phyloP scores from a whole-genome alignment of 2,113 vertebrate genomes.

The Burhinus bistriatus region DNA sequence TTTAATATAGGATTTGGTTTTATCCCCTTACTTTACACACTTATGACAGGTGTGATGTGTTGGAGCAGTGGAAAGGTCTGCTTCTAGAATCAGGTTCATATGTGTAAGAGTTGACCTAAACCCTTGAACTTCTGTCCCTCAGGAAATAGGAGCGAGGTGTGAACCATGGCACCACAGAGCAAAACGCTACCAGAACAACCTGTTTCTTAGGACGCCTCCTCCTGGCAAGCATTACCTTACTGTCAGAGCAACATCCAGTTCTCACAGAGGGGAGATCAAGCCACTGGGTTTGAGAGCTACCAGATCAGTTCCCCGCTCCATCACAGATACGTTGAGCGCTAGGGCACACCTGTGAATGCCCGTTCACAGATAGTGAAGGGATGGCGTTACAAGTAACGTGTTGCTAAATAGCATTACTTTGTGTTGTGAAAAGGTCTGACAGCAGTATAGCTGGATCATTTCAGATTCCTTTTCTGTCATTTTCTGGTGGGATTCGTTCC shows the following conservation, averaged over 20 bases:
- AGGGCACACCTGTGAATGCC: too few species aligned
- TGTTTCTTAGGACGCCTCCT: neutral
- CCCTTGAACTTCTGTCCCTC: neutral
- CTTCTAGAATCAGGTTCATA: neutral
- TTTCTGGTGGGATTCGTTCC: neutral
- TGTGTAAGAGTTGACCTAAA: neutral
- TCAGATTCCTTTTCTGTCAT: neutral
- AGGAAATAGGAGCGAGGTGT: neutral
- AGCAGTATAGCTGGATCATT: neutral
- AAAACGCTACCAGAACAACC: neutral
- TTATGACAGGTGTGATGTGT: neutral
- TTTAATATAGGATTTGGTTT: neutral
- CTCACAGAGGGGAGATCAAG: neutral
- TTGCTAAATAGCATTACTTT: neutral
- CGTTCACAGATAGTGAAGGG: neutral
- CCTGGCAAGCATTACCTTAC: rapidly evolving
- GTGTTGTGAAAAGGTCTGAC: neutral
- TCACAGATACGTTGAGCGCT: rapidly evolving
- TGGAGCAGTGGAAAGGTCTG: neutral
- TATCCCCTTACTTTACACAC: neutral
- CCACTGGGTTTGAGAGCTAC: rapidly evolving
- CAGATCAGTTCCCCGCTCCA: neutral
- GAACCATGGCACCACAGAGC: neutral
- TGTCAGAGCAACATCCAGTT: neutral
- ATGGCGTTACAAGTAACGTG: too few species aligned